phyloP scores from a whole-genome alignment of 2,888 invertebrate genomes.

The Acronicta alni region DNA sequence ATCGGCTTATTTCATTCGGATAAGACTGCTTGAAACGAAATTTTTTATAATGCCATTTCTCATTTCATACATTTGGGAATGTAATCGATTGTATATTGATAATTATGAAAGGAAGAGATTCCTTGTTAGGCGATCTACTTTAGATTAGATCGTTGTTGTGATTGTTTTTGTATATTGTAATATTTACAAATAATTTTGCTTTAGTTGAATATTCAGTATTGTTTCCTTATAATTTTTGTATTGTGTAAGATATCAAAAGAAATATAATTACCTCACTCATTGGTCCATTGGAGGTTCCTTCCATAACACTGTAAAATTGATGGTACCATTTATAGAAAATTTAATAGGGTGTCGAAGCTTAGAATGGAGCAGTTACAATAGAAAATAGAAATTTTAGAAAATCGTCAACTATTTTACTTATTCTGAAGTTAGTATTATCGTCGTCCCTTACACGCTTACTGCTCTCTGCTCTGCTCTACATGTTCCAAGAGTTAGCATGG shows the following conservation, averaged over 20 bases:
- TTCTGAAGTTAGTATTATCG: slow-evolving; percentile 4
- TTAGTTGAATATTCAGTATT: slow-evolving; percentile 17
- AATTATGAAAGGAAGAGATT: slow-evolving; percentile 24
- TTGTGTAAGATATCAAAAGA: slow-evolving; percentile 4
- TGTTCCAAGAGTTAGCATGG: slow-evolving; percentile 35
- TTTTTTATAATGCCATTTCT: slow-evolving; percentile 47
- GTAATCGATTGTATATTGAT: slow-evolving; percentile 46
- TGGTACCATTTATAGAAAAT: background rate
- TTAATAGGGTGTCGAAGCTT: too few relatives aligned
- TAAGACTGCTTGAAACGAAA: slow-evolving; percentile 72
- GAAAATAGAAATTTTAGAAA: too few relatives aligned
- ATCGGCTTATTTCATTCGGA: slow-evolving; percentile 50
- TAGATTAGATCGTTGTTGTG: slow-evolving; percentile 8
- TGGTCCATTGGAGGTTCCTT: background rate
- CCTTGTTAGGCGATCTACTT: slow-evolving; percentile 17
- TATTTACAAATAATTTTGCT: slow-evolving; percentile 22
- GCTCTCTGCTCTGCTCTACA: slow-evolving; percentile 3
- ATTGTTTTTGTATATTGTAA: slow-evolving; percentile 29
- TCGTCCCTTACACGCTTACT: slow-evolving; percentile 22
- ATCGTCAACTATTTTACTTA: too few relatives aligned
- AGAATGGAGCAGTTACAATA: background rate
- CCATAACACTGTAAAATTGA: background rate
- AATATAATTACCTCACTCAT: background rate
- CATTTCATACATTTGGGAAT: slow-evolving; percentile 45
- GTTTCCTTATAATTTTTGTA: background rate